Evolutionary conservation across 2,797 vertebrate species (phyloP).

Genomic region (Cossypha caffra): DNA sequence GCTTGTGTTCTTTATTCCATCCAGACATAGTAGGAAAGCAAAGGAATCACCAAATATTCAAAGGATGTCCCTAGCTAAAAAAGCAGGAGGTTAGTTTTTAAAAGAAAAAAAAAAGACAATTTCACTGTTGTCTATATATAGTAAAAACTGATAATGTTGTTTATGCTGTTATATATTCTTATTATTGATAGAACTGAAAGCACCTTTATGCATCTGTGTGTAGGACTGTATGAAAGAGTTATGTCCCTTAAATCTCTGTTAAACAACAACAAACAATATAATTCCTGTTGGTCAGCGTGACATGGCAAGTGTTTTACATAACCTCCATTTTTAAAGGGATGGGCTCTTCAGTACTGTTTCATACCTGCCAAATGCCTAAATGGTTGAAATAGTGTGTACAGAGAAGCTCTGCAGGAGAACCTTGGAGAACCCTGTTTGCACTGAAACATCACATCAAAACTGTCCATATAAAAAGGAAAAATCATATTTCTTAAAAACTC

Average conservation of each 20-base stretch:
- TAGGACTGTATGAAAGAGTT: not conserved
- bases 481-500: not conserved
- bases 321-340: not conserved
- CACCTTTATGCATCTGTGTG: not conserved
- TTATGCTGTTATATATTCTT: not conserved
- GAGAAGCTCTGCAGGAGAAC: not conserved
- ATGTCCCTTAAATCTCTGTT: not conserved
- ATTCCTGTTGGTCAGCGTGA: not conserved
- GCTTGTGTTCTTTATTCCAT: not conserved
- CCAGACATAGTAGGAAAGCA: not conserved
- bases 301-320: not conserved
- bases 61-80: not conserved
- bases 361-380: not conserved
- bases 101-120: not conserved
- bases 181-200: not conserved
- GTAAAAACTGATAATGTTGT: not conserved
- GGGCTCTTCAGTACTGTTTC: not conserved
- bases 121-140: not conserved
- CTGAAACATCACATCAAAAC: not conserved
- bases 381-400: not conserved
- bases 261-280: not conserved
- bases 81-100: not conserved
- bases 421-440: not conserved
- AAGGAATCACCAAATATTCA: not conserved
- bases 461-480: not conserved